phyloP scores from a whole-genome alignment of 2,797 vertebrate species.

The Euthynnus affinis region DNA sequence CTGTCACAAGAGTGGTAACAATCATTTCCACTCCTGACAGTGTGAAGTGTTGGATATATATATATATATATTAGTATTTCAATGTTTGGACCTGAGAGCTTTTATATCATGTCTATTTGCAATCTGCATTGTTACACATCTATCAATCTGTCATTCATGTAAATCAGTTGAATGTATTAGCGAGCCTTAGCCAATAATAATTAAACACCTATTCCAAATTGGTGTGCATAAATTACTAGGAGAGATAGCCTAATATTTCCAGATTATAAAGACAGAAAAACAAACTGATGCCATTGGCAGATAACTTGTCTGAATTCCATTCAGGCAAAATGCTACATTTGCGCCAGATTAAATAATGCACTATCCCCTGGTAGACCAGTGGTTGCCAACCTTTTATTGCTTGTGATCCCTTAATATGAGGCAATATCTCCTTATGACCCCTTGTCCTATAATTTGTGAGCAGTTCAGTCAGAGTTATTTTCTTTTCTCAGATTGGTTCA shows the following conservation, averaged over 20 bases:
- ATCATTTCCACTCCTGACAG: constrained; percentile 34
- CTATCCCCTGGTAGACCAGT: not conserved
- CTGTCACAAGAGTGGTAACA: constrained; percentile 15
- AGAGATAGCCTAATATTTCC: not conserved
- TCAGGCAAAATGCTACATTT: too few species aligned
- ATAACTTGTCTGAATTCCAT: not conserved
- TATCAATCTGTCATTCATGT: constrained; percentile 36
- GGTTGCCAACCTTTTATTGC: not conserved
- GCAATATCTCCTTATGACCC: not conserved
- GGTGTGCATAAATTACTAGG: constrained; percentile 2
- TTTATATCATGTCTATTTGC: constrained; percentile 36
- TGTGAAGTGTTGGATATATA: constrained; percentile 28
- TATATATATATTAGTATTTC: too few species aligned
- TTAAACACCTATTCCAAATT: constrained; percentile 18
- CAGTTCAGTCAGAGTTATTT: not conserved
- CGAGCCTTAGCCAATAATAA: constrained; percentile 51
- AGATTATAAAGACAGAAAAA: not conserved
- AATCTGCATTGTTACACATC: constrained; percentile 35
- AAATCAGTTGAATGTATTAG: constrained; percentile 39
- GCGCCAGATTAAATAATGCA: not conserved
- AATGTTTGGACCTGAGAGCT: constrained; percentile 26
- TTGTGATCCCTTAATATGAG: not conserved
- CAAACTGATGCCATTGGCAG: not conserved
- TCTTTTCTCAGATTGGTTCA: not conserved
- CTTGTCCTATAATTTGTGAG: not conserved